Evolutionary conservation across 1,140 invertebrate genomes (phyloP).

Genomic region (Chironomus tepperi): DNA sequence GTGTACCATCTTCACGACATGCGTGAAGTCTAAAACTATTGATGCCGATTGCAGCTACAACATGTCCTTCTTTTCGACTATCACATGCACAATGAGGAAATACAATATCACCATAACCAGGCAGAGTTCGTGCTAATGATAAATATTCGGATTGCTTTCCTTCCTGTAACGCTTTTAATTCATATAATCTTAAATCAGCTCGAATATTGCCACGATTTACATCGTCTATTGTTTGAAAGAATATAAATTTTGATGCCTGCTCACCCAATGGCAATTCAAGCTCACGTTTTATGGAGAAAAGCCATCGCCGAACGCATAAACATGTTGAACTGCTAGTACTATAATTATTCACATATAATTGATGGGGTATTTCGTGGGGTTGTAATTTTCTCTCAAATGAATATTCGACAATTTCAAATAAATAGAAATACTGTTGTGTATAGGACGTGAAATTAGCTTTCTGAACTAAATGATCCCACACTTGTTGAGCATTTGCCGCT

Average conservation of each 20-base stretch:
- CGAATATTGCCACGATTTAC: slow-evolving; percentile 87
- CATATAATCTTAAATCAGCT: slow-evolving; percentile 83
- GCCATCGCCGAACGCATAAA: slow-evolving; percentile 86
- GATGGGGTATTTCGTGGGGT: slow-evolving; percentile 90
- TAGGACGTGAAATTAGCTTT: slow-evolving; percentile 74
- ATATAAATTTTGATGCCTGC: slow-evolving; percentile 64
- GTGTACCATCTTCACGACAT: slow-evolving; percentile 75
- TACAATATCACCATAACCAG: slow-evolving; percentile 84
- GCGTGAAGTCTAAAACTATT: slow-evolving; percentile 75
- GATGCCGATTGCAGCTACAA: slow-evolving; percentile 68
- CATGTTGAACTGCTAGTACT: slow-evolving; percentile 96
- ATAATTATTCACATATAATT: slow-evolving; percentile 98
- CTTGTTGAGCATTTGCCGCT: slow-evolving; percentile 81
- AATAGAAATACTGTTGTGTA: slow-evolving; percentile 84
- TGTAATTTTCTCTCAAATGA: slow-evolving; percentile 93
- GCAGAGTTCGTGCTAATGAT: slow-evolving; percentile 70
- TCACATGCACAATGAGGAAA: slow-evolving; percentile 95
- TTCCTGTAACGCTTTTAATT: slow-evolving; percentile 90
- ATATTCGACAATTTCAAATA: slow-evolving; percentile 97
- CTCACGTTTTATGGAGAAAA: slow-evolving; percentile 75
- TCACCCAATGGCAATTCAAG: slow-evolving; percentile 53
- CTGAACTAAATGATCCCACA: slow-evolving; percentile 81
- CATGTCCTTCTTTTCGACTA: slow-evolving; percentile 84
- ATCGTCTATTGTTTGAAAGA: slow-evolving; percentile 85
- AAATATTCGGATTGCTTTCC: slow-evolving; percentile 83